Percentiles rank a stretch among this genome's conserved stretches.
These are phyloP conservation scores for Apamea sordens DNA, from an alignment of 2,888 invertebrate genomes.

Conservation along the genomic window DNA sequence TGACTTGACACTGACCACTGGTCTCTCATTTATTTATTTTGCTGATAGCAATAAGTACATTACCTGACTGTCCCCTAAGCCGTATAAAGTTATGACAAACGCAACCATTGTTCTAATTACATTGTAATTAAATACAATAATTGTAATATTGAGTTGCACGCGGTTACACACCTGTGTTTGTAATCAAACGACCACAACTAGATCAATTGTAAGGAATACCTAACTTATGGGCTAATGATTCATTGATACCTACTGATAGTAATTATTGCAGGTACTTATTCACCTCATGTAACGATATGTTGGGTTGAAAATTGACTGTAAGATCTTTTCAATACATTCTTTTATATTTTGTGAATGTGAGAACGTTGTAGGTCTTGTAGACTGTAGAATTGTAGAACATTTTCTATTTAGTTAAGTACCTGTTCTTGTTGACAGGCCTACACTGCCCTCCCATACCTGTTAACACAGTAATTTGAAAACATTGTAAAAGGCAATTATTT, in stretches of 20 bases:
- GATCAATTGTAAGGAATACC: conserved; percentile 58
- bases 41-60: background rate
- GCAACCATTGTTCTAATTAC: conserved; percentile 50
- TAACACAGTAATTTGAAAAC: too few relatives aligned
- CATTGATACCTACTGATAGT: conserved; percentile 15
- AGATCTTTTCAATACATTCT: too few relatives aligned
- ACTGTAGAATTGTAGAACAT: too few relatives aligned
- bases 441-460: too few relatives aligned
- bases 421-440: too few relatives aligned
- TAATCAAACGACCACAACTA: conserved; percentile 55
- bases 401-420: too few relatives aligned
- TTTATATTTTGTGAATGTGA: too few relatives aligned
- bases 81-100: background rate
- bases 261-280: background rate
- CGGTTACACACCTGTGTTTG: conserved; percentile 64
- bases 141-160: conserved; percentile 60
- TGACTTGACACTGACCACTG: background rate
- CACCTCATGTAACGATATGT: background rate
- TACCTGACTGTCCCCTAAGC: background rate
- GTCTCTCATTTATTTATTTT: too few relatives aligned
- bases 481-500: too few relatives aligned
- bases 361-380: too few relatives aligned
- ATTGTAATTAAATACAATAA: conserved; percentile 63
- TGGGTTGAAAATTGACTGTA: background rate
- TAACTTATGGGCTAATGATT: conserved; percentile 36